Base-by-base conservation (phyloP, 2,797 vertebrate genomes). In the Limnodromus scolopaceus region DNA sequence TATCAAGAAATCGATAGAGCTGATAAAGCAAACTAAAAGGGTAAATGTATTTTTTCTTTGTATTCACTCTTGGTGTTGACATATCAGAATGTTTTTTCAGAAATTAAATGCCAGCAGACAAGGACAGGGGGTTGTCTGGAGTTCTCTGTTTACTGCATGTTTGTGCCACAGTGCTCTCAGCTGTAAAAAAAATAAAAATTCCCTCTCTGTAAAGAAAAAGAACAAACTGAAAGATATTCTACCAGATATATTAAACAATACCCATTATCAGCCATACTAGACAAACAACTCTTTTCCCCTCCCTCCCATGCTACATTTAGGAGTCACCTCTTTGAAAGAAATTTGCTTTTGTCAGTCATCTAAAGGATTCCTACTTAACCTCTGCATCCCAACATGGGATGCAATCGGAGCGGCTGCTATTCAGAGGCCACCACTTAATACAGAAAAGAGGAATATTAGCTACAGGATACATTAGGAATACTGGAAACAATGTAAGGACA, bases 1-100 rank as follows among this genome's bases (percentile, higher is more conserved):
- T 30, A 93, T 81, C 49, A 39, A 6, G 30, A n/a, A 96, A 95
- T 87, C 70, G 13, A 92, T 69, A 64, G 84, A 92, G 36, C 68
- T 94, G 61, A 79, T 92, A 75, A 74, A 65, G 16, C 11, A 36
- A 96, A 45, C 84, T 81, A 11, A 89, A 86, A 93, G 68, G 30
- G 30, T 80, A 85, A 96, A 95, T 54, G 13, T 49, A 23, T 82
- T 76, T 60, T 65, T 41, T 4, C 16, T 25, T 25, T 11, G 43
- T 86, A 11, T 36, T 94, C 78, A 13, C 53, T 53, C 30, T 30
- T 6, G 9, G 24, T 63, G 75, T 45, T 83, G 80, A 89, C 72
- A 66, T 66, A 63, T 15, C 3, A 24, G 74, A 30, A 48, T 2
- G 2, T 6, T 51, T 82, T 11, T 69, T n/a, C 60, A 28, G 78